Base-by-base conservation (phyloP, 92 coral and sea anemone species). In the Heteractis magnifica region DNA sequence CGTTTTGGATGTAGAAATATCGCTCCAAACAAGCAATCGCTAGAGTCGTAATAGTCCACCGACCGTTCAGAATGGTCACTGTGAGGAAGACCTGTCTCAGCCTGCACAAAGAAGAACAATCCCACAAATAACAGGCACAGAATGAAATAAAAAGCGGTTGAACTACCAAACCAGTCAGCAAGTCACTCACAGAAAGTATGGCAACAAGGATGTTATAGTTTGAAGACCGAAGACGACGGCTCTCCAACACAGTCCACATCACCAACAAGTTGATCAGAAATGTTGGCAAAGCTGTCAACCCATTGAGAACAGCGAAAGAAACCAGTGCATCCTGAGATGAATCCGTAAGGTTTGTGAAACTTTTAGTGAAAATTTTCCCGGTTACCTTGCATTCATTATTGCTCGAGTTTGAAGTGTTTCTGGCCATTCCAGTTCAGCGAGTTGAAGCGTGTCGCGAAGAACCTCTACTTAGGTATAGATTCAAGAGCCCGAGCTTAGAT, bases 161-260 rank as follows among this genome's bases (percentile, higher is more conserved):
- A 18, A 65, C 72, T 9, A 49, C 64, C n/a, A 80, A 50, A 12
- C 83, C 83, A 0, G 71, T 51, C 48, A 80, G 6, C 12, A 80
- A 14, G 53, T 80, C 83, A 16, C 23, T 65, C 34, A 80, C 15
- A 59, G 83, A 72, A 48, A 80, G 76, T 52, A 65, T 11, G 41
- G 83, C 76, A 49, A 80, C 49, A 34, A 80, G 49, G 60, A 80
- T 26, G 83, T 80, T 80, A 41, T 80, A 80, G 76, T 19, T 80
- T 0, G 59, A 21, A 80, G 58, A 49, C 48, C 83, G 83, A 80
- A 64, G 83, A 8, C 60, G 75, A 16, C 26, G 26, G n/a, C 53
- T 49, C 52, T 80, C 75, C 41, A 80, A 9, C 71, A 80, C 62
- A 0, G 76, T 51, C 75, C 83, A 80, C n/a, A 51, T 62, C 21